phyloP scores from a whole-genome alignment of 1,140 invertebrate species.

The Diachasma alloeum region DNA sequence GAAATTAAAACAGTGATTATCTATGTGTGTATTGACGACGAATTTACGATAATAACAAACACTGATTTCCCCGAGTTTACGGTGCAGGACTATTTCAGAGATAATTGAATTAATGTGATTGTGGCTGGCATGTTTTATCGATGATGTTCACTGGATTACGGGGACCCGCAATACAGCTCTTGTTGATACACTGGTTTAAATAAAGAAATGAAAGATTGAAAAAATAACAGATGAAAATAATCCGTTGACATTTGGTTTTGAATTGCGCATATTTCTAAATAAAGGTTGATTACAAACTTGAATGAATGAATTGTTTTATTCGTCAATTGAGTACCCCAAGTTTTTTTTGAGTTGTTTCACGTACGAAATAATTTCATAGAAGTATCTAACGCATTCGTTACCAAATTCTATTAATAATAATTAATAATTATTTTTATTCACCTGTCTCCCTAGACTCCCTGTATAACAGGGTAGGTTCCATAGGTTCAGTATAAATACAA shows the following conservation, averaged over 20 bases:
- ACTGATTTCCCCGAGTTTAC: neutral
- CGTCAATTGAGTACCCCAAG: neutral
- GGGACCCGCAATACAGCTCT: neutral
- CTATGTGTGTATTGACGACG: slow-evolving; percentile 4
- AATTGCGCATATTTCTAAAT: slow-evolving; percentile 57
- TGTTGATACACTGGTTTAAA: neutral
- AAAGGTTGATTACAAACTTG: slow-evolving; percentile 47
- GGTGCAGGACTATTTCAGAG: neutral
- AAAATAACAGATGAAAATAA: slow-evolving; percentile 17
- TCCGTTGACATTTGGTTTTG: slow-evolving; percentile 46
- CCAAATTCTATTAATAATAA: too few relatives aligned
- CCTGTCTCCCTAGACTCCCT: too few relatives aligned
- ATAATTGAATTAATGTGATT: neutral
- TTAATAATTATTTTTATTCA: too few relatives aligned
- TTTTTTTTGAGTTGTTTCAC: neutral
- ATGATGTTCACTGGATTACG: slow-evolving; percentile 2
- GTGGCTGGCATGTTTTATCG: neutral
- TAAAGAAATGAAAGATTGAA: neutral
- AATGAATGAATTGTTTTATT: neutral
- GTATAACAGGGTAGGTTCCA: too few relatives aligned
- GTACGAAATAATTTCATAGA: too few relatives aligned
- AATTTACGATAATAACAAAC: neutral
- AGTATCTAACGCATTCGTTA: too few relatives aligned
- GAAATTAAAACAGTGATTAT: neutral
- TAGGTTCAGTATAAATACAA: too few relatives aligned